A percentile compares a stretch with the other conserved stretches of the same genome.
These are phyloP conservation scores for Drosophila arizonae DNA, from an alignment of 1,140 invertebrate genomes.

Conservation along the genomic window DNA sequence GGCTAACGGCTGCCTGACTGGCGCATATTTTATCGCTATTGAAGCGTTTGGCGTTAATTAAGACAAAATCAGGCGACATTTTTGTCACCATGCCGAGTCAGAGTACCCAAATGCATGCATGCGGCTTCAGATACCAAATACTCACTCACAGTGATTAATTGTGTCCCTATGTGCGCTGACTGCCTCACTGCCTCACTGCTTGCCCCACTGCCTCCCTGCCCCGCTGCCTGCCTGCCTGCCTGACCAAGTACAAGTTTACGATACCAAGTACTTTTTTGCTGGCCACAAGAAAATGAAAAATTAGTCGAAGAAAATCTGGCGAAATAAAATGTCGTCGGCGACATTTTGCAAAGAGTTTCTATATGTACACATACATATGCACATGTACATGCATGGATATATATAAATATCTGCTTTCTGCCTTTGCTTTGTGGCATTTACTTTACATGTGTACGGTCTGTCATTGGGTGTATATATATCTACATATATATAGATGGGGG, in stretches of 20 bases:
- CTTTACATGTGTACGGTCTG: slow-evolving; percentile 34
- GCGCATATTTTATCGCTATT: slow-evolving; percentile 83
- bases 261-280: slow-evolving; percentile 25
- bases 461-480: slow-evolving; percentile 17
- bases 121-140: slow-evolving; percentile 9
- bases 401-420: slow-evolving; percentile 10
- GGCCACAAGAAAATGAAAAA: slow-evolving; percentile 78
- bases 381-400: slow-evolving; percentile 26
- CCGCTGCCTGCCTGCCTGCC: slow-evolving; percentile 37
- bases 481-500: slow-evolving; percentile 18
- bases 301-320: slow-evolving; percentile 80
- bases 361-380: slow-evolving; percentile 15
- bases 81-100: slow-evolving; percentile 73
- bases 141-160: slow-evolving; percentile 66
- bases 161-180: slow-evolving; percentile 55
- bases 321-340: slow-evolving; percentile 83
- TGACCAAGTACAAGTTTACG: slow-evolving; percentile 29
- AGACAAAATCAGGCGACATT: slow-evolving; percentile 82
- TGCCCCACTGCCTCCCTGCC: slow-evolving; percentile 27
- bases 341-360: slow-evolving; percentile 79
- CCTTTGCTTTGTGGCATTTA: slow-evolving; percentile 11
- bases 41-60: slow-evolving; percentile 83
- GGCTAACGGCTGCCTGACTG: slow-evolving; percentile 39
- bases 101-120: slow-evolving; percentile 17
- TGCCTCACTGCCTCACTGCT: slow-evolving; percentile 15